These are phyloP conservation scores for Sparidentex hasta DNA, from an alignment of 2,797 vertebrate genomes.

Conservation along the genomic window DNA sequence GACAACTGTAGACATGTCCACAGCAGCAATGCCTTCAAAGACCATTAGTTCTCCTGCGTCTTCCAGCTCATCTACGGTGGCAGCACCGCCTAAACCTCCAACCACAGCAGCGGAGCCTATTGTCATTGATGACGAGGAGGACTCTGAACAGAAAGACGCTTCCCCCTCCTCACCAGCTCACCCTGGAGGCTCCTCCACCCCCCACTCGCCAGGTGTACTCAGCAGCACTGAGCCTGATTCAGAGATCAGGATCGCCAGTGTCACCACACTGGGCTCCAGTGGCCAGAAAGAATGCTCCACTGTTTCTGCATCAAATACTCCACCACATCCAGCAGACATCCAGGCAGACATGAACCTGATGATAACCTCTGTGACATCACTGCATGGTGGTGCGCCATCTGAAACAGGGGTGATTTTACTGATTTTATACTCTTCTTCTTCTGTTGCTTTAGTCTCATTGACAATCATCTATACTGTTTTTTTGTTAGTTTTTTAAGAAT, in stretches of 20 bases:
- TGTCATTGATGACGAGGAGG: slow-evolving; percentile 98
- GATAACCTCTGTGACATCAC: slow-evolving; percentile 97
- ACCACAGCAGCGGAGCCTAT: slow-evolving; percentile 93
- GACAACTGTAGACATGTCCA: slow-evolving; percentile 70
- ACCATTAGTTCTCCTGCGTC: slow-evolving; percentile 70
- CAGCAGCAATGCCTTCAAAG: slow-evolving; percentile 78
- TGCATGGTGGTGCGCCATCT: slow-evolving; percentile 88
- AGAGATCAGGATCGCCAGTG: slow-evolving; percentile 96
- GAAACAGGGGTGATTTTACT: slow-evolving; percentile 61
- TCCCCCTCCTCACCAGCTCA: slow-evolving; percentile 59
- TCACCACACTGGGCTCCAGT: slow-evolving; percentile 93
- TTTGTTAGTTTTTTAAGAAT: neutral
- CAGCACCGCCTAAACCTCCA: slow-evolving; percentile 80
- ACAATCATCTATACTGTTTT: neutral
- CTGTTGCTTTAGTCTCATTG: neutral
- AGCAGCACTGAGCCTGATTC: slow-evolving; percentile 97
- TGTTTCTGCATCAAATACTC: slow-evolving; percentile 57
- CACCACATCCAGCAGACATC: slow-evolving; percentile 47
- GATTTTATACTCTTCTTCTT: neutral
- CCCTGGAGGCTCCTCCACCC: slow-evolving; percentile 47
- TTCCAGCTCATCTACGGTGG: slow-evolving; percentile 67
- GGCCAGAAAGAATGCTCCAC: slow-evolving; percentile 57
- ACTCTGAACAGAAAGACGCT: slow-evolving; percentile 87
- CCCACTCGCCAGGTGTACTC: slow-evolving; percentile 73
- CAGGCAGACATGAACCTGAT: slow-evolving; percentile 93